A percentile compares a stretch with the other conserved stretches of the same genome.
Evolutionary conservation across 2,113 vertebrate species (phyloP).

Genomic region (Myrmecophaga tridactyla): DNA sequence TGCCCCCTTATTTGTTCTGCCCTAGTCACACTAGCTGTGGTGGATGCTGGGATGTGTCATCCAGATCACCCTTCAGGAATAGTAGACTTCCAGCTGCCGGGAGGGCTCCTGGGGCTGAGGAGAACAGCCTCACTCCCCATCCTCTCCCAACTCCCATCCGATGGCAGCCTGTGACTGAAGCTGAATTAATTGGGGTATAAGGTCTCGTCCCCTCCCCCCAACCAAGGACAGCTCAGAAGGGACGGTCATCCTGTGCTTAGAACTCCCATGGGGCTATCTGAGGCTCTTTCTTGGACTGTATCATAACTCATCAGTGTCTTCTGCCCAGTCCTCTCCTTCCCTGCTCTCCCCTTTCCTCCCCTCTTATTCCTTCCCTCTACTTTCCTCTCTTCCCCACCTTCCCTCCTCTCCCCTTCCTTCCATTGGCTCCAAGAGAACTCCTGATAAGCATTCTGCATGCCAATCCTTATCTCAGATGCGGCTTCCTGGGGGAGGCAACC

Average conservation of each 20-base stretch:
- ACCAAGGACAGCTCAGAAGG: background rate
- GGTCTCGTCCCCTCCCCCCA: background rate
- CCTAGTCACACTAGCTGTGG: too few species aligned
- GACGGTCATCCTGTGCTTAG: background rate
- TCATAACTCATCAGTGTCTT: background rate
- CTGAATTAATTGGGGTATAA: too few species aligned
- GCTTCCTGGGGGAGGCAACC: background rate
- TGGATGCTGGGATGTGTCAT: background rate
- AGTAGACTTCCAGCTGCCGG: background rate
- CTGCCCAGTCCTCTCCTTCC: too few species aligned
- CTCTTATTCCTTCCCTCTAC: too few species aligned
- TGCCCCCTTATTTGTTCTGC: background rate
- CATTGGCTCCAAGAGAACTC: background rate
- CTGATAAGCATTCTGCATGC: background rate
- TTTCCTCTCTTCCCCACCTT: too few species aligned
- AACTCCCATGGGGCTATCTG: background rate
- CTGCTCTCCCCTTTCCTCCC: too few species aligned
- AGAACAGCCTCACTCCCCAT: background rate
- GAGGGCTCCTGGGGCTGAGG: too few species aligned
- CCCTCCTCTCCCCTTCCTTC: background rate
- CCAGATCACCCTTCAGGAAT: background rate
- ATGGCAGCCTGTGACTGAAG: background rate
- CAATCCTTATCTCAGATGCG: background rate
- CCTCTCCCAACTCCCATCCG: background rate
- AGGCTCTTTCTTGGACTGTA: too few species aligned